A percentile compares a stretch with the other conserved stretches of the same genome.
phyloP scores from a whole-genome alignment of 2,113 vertebrate genomes.

The Cricetomys ansorgei region DNA sequence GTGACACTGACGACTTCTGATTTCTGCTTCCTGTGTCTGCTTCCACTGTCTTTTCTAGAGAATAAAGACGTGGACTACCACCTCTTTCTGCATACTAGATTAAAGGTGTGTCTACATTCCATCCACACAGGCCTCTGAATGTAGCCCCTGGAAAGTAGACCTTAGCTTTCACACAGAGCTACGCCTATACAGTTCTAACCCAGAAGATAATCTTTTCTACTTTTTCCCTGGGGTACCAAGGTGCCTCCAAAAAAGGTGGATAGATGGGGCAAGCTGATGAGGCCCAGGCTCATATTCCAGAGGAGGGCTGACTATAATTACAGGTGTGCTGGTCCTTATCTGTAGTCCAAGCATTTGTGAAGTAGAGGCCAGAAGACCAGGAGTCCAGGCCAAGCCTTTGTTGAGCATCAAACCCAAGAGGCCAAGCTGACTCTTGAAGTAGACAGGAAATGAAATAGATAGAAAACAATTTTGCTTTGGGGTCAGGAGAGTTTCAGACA shows the following conservation, averaged over 20 bases:
- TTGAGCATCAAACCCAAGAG: not conserved
- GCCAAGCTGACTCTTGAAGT: accelerated
- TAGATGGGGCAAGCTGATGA: not conserved
- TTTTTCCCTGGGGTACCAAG: not conserved
- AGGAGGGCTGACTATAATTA: not conserved
- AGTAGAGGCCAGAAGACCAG: not conserved
- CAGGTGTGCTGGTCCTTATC: not conserved
- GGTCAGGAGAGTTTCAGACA: not conserved
- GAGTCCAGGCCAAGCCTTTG: not conserved
- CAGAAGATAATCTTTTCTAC: not conserved
- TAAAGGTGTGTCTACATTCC: no score
- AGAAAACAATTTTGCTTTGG: not conserved
- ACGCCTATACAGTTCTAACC: no score
- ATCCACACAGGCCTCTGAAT: no score
- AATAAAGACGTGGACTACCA: no score
- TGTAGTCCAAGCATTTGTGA: not conserved
- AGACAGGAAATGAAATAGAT: accelerated
- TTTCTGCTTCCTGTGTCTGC: no score
- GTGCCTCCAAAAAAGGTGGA: not conserved
- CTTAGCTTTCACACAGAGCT: no score
- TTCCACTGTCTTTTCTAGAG: no score
- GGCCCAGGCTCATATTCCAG: not conserved
- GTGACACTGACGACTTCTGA: no score
- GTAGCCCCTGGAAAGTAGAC: no score
- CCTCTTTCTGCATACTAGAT: no score